A percentile compares a stretch with the other conserved stretches of the same genome.
phyloP scores from a whole-genome alignment of 2,113 vertebrate species.

The Shinisaurus crocodilurus region DNA sequence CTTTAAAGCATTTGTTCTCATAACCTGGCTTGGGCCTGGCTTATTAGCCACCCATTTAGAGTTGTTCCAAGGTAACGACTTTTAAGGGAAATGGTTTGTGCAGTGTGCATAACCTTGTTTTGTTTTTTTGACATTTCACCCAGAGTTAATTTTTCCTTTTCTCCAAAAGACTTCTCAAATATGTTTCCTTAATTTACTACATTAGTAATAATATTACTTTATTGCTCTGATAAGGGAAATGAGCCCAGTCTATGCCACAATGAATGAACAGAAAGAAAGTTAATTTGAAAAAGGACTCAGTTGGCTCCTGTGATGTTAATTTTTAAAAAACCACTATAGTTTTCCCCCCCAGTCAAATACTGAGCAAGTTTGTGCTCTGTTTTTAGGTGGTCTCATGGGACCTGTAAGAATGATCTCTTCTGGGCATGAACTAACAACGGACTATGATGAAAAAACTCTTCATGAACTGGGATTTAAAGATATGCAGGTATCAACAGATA shows the following conservation, averaged over 20 bases:
- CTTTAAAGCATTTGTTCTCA: not conserved
- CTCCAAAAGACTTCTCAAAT: not conserved
- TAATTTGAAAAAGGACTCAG: not conserved
- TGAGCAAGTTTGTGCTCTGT: slow-evolving; percentile 24
- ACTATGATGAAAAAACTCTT: slow-evolving; percentile 98
- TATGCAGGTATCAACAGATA: slow-evolving; percentile 89
- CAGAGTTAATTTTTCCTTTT: not conserved
- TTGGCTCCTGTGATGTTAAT: not conserved
- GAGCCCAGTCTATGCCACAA: not conserved
- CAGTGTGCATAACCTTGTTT: not conserved
- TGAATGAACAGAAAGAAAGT: not conserved
- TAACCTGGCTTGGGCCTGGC: not conserved
- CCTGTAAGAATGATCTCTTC: slow-evolving; percentile 99
- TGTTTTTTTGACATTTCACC: not conserved
- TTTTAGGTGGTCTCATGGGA: slow-evolving; percentile 94
- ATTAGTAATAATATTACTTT: not conserved
- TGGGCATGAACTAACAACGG: slow-evolving; percentile 96
- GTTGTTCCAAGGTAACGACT: not conserved
- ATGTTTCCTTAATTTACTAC: not conserved
- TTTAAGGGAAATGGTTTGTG: not conserved
- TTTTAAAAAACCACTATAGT: rapidly evolving
- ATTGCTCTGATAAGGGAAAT: not conserved
- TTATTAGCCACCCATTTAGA: not conserved
- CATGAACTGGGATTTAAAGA: slow-evolving; percentile 98
- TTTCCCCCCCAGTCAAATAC: not conserved